These are phyloP conservation scores for Dolichotis patagonum DNA, from an alignment of 2,113 vertebrate genomes.

Conservation along the genomic window DNA sequence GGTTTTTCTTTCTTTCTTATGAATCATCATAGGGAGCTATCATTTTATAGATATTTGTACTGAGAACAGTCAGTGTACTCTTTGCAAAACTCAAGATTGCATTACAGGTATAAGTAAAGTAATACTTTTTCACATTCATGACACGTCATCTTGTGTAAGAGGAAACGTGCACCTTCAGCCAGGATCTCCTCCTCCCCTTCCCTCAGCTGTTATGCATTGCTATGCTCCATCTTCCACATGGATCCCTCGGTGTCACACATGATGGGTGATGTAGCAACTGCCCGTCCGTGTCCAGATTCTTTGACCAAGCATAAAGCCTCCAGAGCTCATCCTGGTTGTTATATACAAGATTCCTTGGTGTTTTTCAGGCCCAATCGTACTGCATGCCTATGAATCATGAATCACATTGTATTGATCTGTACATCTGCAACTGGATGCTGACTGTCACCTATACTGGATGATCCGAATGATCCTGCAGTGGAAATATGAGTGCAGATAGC, in stretches of 20 bases:
- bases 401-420: background rate
- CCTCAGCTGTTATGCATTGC: background rate
- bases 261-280: background rate
- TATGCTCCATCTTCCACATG: background rate
- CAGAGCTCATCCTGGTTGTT: background rate
- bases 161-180: background rate
- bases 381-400: background rate
- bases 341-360: background rate
- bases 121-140: background rate
- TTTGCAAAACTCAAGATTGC: background rate
- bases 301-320: background rate
- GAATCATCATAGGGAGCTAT: background rate
- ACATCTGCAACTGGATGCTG: background rate
- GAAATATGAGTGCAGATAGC: background rate
- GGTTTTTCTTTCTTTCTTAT: background rate
- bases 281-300: too few relatives aligned
- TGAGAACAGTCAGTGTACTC: background rate
- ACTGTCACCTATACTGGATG: background rate
- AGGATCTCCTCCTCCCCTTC: background rate
- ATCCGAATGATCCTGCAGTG: background rate
- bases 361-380: background rate
- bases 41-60: background rate
- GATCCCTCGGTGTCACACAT: fast-evolving
- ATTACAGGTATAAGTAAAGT: background rate
- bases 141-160: background rate